Base-by-base conservation (phyloP, 2,797 vertebrate genomes). In the Takifugu rubripes region DNA sequence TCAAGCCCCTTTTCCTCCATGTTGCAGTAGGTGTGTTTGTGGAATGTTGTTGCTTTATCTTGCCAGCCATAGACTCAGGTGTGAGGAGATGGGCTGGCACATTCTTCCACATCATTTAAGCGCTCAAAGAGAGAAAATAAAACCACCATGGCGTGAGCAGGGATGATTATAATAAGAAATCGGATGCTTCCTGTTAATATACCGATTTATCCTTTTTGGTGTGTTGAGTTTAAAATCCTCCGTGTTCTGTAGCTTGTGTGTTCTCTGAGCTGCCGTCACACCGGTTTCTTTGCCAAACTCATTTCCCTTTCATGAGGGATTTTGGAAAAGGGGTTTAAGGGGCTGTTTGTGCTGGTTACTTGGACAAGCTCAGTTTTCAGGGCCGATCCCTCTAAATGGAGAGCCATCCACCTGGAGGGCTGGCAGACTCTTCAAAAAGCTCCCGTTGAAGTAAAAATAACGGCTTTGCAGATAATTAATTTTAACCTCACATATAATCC, bases 301-400 rank as follows among this genome's bases (percentile, higher is more conserved):
- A 78, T 87, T 88, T 86, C 81, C 81, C 78, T 85, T 85, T 89
- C 79, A 77, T 85, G 76, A 72, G 79, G 77, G 79, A 79, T 83
- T 82, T 88, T 78, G 72, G 73, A 80, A 81, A 68, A 72, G 55
- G 59, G 58, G 59, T 79, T 70, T 86, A 67, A 72, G 79, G 79
- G 81, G 69, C 71, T 82, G 79, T 84, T 86, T 88, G 80, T 81
- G 71, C 77, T 77, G 67, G 84, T 86, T 79, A 74, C 73, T 83
- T 81, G 82, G 83, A 66, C 78, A 52, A 71, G 79, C 79, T 83
- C 62, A 61, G 68, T 84, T 84, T 88, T 78, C 75, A 77, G 72
- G 78, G 59, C 64, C 59, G 56, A 75, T 84, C 78, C 70, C 72
- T 72, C 62, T 74, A 68, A 79, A 83, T 70, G 25, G 74, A 85